Conservation (phyloP, 2,888 invertebrate species). For the Autographa gamma region DNA sequence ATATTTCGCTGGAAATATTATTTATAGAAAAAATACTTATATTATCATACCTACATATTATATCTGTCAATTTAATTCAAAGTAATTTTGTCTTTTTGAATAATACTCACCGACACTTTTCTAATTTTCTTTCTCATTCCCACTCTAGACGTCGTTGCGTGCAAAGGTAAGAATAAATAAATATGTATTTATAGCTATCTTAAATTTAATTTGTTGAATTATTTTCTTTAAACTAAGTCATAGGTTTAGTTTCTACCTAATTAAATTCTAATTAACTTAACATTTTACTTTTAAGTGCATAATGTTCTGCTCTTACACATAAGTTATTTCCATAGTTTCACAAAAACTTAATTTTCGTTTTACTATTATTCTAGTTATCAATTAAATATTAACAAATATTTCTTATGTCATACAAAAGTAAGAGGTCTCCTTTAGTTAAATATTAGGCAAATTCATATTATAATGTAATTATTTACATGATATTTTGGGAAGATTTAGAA, state of each 20-base stretch:
- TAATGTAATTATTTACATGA: background rate
- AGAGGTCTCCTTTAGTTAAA: background rate
- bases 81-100: constrained; percentile 15
- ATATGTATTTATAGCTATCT: background rate
- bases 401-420: background rate
- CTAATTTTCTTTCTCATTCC: constrained; percentile 37
- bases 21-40: background rate
- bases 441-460: no score
- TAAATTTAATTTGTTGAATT: background rate
- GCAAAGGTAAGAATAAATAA: constrained; percentile 57
- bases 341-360: constrained; percentile 35
- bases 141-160: constrained; percentile 54
- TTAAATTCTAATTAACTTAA: background rate
- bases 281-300: constrained; percentile 11
- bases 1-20: background rate
- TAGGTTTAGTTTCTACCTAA: background rate
- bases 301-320: background rate
- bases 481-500: background rate
- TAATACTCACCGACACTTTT: constrained; percentile 18
- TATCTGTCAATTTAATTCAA: background rate
- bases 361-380: constrained; percentile 12
- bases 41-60: background rate
- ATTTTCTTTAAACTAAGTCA: background rate
- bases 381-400: background rate
- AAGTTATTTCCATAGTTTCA: constrained; percentile 17